Evolutionary conservation across 1,140 invertebrate species (phyloP).

Genomic region (Papilio xuthus): DNA sequence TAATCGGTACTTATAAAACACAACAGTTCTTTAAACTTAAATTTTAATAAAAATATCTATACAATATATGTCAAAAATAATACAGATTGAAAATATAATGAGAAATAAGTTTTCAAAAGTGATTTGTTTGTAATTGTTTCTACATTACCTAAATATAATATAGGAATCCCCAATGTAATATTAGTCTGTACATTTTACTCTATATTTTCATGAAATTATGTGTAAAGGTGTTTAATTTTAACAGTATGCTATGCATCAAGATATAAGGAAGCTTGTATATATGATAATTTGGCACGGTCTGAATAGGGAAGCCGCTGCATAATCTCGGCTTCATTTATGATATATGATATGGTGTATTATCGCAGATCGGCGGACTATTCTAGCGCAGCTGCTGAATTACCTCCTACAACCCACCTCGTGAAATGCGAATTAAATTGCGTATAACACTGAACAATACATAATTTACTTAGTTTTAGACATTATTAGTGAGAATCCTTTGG

Average conservation of each 20-base stretch:
- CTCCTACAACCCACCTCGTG: slow-evolving; percentile 49
- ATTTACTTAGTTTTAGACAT: no score
- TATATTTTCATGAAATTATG: neutral
- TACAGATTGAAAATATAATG: no score
- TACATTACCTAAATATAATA: no score
- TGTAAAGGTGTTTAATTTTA: slow-evolving; percentile 2
- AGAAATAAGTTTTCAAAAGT: no score
- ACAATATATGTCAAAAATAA: no score
- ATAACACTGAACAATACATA: slow-evolving; percentile 50
- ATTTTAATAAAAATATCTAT: no score
- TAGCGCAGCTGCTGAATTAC: slow-evolving; percentile 24
- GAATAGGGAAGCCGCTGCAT: slow-evolving; percentile 33
- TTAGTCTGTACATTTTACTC: neutral
- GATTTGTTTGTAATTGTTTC: no score
- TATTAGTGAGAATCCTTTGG: no score
- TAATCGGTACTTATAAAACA: no score
- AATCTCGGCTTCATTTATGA: slow-evolving; percentile 39
- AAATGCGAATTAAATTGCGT: slow-evolving; percentile 69
- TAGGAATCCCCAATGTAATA: no score
- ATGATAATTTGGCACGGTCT: slow-evolving; percentile 34
- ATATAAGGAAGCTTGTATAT: slow-evolving; percentile 22
- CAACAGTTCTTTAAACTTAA: no score
- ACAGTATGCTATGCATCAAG: slow-evolving; percentile 4
- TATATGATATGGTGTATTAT: slow-evolving; percentile 33
- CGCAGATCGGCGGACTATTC: slow-evolving; percentile 25